phyloP scores from a whole-genome alignment of 1,140 invertebrate species.

The Ceratosolen fusciceps region DNA sequence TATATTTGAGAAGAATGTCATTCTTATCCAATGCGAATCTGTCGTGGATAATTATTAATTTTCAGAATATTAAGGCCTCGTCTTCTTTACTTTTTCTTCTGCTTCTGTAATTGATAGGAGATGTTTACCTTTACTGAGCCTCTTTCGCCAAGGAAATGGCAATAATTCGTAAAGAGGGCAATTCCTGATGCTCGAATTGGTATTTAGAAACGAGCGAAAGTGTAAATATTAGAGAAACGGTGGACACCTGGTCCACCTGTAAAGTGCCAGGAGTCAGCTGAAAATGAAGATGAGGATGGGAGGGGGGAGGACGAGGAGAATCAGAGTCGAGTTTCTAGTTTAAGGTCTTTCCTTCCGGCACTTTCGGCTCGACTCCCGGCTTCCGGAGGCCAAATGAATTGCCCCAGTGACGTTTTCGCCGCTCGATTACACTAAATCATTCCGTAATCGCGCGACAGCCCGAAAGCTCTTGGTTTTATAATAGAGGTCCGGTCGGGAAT shows the following conservation, averaged over 20 bases:
- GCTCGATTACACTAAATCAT: constrained; percentile 44
- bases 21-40: too few species aligned
- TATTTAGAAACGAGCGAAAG: neutral
- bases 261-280: constrained; percentile 36
- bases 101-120: too few species aligned
- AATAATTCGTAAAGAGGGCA: too few species aligned
- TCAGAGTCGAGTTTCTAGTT: neutral
- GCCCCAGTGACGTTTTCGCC: constrained; percentile 17
- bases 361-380: neutral
- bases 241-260: neutral
- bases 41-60: too few species aligned
- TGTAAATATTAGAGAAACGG: neutral
- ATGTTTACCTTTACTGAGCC: too few species aligned
- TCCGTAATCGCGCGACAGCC: constrained; percentile 48
- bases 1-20: too few species aligned
- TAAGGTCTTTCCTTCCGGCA: constrained; percentile 1
- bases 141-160: too few species aligned
- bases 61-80: too few species aligned
- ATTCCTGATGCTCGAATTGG: neutral
- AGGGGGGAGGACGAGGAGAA: constrained; percentile 8
- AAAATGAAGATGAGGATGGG: too few species aligned
- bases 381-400: constrained; percentile 33
- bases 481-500: constrained; percentile 19
- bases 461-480: constrained; percentile 47
- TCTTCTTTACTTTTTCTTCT: too few species aligned